Percentiles rank a stretch among this genome's conserved stretches.
Evolutionary conservation across 2,113 vertebrate species (phyloP).

Genomic region (Daphoenositta chrysoptera): DNA sequence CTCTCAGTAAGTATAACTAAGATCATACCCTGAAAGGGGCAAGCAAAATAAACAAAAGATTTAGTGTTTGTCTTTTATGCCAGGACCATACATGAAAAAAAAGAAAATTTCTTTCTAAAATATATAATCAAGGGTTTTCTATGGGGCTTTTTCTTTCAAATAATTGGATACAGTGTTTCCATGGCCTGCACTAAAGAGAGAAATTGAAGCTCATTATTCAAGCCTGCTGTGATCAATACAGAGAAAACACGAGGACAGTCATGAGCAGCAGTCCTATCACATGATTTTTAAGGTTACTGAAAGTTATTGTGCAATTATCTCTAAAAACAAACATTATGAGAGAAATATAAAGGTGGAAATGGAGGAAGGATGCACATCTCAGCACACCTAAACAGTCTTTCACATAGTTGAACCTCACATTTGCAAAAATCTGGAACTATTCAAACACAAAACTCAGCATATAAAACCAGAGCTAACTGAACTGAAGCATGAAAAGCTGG

Average conservation of each 20-base stretch:
- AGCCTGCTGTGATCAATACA: conserved; percentile 8
- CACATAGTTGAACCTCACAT: neutral
- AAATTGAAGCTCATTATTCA: conserved; percentile 24
- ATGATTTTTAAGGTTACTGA: neutral
- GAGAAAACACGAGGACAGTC: neutral
- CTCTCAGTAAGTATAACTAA: neutral
- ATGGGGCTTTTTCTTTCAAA: neutral
- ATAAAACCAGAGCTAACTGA: neutral
- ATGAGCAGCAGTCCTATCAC: neutral
- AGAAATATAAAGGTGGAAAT: neutral
- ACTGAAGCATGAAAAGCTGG: neutral
- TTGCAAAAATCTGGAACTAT: neutral
- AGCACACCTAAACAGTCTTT: neutral
- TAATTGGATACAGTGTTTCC: neutral
- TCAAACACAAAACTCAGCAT: neutral
- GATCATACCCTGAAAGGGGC: neutral
- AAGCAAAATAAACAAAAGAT: neutral
- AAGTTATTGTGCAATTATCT: neutral
- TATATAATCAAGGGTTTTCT: neutral
- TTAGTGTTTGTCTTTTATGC: neutral
- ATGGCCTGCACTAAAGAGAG: neutral
- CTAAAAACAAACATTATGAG: neutral
- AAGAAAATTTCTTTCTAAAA: neutral
- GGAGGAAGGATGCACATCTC: neutral
- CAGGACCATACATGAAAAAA: neutral